Evolutionary conservation across 1,140 invertebrate genomes (phyloP).

Genomic region (Palaemon carinicauda): DNA sequence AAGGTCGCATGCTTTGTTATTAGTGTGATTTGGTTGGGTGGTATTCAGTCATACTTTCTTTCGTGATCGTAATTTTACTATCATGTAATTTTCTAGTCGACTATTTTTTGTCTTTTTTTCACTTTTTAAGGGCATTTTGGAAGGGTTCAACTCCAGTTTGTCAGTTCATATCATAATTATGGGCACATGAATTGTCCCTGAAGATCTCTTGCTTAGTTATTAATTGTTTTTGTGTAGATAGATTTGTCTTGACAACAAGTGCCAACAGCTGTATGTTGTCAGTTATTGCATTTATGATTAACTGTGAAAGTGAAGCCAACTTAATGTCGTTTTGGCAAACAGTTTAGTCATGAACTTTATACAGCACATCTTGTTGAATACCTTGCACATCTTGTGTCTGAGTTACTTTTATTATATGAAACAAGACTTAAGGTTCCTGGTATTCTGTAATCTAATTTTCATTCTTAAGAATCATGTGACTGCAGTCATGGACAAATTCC

Average conservation of each 20-base stretch:
- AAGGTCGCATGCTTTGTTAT: background rate
- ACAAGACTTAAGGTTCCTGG: constrained; percentile 16
- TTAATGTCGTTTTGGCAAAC: background rate
- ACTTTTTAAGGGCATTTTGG: constrained; percentile 22
- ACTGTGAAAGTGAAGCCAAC: background rate
- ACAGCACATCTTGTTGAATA: background rate
- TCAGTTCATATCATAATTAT: constrained; percentile 22
- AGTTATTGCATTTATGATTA: background rate
- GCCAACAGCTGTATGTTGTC: background rate
- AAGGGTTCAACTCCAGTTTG: background rate
- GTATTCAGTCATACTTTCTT: background rate
- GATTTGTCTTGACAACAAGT: background rate
- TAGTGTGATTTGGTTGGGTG: background rate
- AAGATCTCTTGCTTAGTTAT: constrained; percentile 39
- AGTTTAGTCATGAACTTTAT: background rate
- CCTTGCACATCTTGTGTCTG: background rate
- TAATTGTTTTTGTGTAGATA: constrained; percentile 4
- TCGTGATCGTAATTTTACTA: background rate
- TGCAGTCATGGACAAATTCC: constrained; percentile 15
- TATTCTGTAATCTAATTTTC: constrained; percentile 4
- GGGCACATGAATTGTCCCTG: constrained; percentile 6
- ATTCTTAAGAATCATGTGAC: constrained; percentile 6
- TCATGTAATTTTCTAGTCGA: constrained; percentile 34
- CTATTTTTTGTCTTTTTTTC: constrained; percentile 13
- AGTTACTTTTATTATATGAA: background rate